Evolutionary conservation across 2,888 invertebrate species (phyloP).

Genomic region (Drosophila birchii): DNA sequence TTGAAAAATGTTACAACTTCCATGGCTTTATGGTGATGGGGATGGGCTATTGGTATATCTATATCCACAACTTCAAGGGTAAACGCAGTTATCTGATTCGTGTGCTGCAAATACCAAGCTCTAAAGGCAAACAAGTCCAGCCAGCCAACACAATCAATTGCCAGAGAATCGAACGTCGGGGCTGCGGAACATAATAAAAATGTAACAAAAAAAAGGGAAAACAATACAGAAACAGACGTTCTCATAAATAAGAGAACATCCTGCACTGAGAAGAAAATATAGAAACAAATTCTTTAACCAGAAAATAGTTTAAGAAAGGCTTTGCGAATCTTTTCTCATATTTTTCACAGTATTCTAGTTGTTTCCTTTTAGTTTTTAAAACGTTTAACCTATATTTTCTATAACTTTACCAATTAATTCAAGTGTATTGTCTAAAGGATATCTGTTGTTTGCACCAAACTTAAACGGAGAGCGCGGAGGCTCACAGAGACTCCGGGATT

Average conservation of each 20-base stretch:
- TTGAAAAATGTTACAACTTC: slow-evolving; percentile 22
- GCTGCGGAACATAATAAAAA: slow-evolving; percentile 22
- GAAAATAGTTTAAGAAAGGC: no score
- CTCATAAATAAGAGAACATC: slow-evolving; percentile 41
- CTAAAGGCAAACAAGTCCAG: slow-evolving; percentile 44
- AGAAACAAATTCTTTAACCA: neutral
- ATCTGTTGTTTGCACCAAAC: slow-evolving; percentile 55
- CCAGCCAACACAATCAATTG: slow-evolving; percentile 49
- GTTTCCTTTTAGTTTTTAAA: no score
- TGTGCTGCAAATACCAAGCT: slow-evolving; percentile 47
- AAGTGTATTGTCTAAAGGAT: slow-evolving; percentile 20
- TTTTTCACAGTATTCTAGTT: neutral
- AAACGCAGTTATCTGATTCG: slow-evolving; percentile 43
- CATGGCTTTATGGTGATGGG: slow-evolving; percentile 8
- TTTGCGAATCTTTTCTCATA: neutral
- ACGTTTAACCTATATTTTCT: no score
- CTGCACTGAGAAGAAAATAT: slow-evolving; percentile 2
- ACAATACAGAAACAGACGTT: slow-evolving; percentile 21
- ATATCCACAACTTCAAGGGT: slow-evolving; percentile 9
- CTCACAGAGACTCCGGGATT: slow-evolving; percentile 20
- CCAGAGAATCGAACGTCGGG: slow-evolving; percentile 49
- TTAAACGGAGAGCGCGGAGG: slow-evolving; percentile 11
- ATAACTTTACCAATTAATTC: neutral
- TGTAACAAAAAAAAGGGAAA: slow-evolving; percentile 10
- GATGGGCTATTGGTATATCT: slow-evolving; percentile 5